Evolutionary conservation across 1,140 invertebrate genomes (phyloP).

Genomic region (Bombus haemorrhoidalis): DNA sequence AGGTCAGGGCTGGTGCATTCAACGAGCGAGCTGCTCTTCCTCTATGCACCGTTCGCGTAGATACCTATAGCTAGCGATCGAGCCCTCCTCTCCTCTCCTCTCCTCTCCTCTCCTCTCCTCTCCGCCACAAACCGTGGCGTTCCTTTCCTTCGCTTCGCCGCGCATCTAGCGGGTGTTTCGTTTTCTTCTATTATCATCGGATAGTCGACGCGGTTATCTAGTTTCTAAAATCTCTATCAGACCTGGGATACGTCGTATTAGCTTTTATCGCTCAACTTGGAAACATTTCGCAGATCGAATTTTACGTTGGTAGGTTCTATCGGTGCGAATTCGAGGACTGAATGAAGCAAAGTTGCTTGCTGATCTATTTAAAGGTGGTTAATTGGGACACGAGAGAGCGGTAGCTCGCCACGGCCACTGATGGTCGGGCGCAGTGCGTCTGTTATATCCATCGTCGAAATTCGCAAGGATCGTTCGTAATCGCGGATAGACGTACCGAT

Average conservation of each 20-base stretch:
- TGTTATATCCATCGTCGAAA: not conserved
- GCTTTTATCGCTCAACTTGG: too few relatives aligned
- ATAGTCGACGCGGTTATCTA: too few relatives aligned
- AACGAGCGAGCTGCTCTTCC: constrained; percentile 79
- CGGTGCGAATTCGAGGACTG: not conserved
- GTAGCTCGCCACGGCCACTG: not conserved
- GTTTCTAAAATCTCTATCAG: too few relatives aligned
- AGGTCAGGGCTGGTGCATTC: constrained; percentile 83
- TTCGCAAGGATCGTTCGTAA: not conserved
- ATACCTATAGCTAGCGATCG: constrained; percentile 59
- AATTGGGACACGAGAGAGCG: not conserved
- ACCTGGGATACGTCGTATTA: too few relatives aligned
- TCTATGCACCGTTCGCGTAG: constrained; percentile 74
- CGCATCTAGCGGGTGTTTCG: constrained; percentile 70
- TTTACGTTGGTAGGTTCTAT: not conserved
- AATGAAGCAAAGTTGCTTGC: not conserved
- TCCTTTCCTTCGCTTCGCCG: constrained; percentile 27
- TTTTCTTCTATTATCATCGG: not conserved
- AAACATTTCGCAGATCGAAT: not conserved
- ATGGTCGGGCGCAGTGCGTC: not conserved
- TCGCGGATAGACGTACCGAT: not conserved
- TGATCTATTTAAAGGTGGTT: constrained; percentile 19
- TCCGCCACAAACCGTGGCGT: not conserved
- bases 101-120: not conserved
- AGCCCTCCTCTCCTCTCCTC: constrained; percentile 36